These are phyloP conservation scores for Pithys albifrons DNA, from an alignment of 2,113 vertebrate genomes.

Conservation along the genomic window DNA sequence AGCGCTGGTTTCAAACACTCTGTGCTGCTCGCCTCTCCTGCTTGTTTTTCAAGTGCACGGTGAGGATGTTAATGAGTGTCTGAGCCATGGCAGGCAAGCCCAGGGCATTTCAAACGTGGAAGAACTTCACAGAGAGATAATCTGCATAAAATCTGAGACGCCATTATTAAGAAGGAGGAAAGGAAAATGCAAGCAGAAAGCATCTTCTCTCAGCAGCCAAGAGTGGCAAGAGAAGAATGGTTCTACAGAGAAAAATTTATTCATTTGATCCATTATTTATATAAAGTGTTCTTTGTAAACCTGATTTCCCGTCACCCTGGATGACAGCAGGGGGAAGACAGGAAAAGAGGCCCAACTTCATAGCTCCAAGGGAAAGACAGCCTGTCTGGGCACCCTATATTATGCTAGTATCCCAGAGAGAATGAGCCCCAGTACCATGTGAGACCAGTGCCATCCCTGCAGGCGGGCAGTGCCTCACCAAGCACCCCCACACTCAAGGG, in stretches of 20 bases:
- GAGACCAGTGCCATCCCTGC: not conserved
- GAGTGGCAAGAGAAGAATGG: conserved; percentile 51
- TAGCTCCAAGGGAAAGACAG: conserved; percentile 1
- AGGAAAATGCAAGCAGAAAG: conserved; percentile 53
- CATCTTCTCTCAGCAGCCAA: conserved; percentile 17
- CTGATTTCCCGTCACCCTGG: conserved; percentile 43
- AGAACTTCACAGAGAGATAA: conserved; percentile 66
- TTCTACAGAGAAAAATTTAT: conserved; percentile 54
- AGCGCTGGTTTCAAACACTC: not conserved
- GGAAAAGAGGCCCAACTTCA: conserved; percentile 41
- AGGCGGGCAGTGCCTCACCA: not conserved
- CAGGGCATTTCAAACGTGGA: conserved; percentile 65
- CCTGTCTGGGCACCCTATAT: not conserved
- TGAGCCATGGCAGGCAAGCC: conserved; percentile 58
- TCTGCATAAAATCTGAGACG: conserved; percentile 64
- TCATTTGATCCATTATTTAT: conserved; percentile 73
- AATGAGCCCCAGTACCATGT: not conserved
- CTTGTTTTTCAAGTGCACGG: conserved; percentile 33
- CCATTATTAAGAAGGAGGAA: conserved; percentile 55
- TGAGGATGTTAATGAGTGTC: conserved; percentile 57
- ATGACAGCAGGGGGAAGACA: conserved; percentile 52
- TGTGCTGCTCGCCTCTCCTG: not conserved
- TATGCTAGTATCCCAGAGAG: not conserved
- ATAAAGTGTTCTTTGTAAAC: conserved; percentile 68
- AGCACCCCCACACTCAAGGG: not conserved